Evolutionary conservation across 2,797 vertebrate species (phyloP), one percentile per base, ranked within the genome.

Genomic region (Selene dorsalis): DNA sequence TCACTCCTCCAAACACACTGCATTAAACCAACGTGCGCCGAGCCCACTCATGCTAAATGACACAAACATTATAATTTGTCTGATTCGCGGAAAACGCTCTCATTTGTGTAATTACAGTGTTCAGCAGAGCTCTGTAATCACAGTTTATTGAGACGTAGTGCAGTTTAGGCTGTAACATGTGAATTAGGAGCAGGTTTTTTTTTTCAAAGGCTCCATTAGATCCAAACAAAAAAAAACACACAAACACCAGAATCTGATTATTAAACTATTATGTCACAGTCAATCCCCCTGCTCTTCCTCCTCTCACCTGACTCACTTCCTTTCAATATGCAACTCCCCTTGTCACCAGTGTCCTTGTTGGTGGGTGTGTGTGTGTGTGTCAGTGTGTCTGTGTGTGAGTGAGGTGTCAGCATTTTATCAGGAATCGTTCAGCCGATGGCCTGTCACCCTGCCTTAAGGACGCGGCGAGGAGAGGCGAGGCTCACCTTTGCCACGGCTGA

Each of bases 401-500:
- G 82, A 88, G 69, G 88, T 84, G 91, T 94, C 93, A 94, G 93
- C 92, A 59, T 92, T 92, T 91, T 87, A 89, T 87, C 88, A 79
- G 77, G 74, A 88, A 90, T 90, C 86, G 82, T 93, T 92, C 67
- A 56, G 84, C 84, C 86, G 62, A 89, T 84, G 87, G 87, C 91
- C 89, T 86, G 88, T 90, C 93, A 89, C 82, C 84, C 73, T 78
- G 75, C 87, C 89, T 90, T 93, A 87, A 92, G 89, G 88, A 91
- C 69, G 43, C 8, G 10, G 68, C 13, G 75, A 67, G 83, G 85
- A 75, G 84, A 86, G 84, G 76, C 78, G 59, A 72, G 79, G 85
- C 83, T 91, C 92, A 93, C 93, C 94, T 94, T 92, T 93, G 90
- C 88, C 90, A 91, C 38, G 43, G 80, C 87, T 93, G 93, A 94